Conservation (phyloP, 2,888 invertebrate genomes). For the Polietes domitor region DNA sequence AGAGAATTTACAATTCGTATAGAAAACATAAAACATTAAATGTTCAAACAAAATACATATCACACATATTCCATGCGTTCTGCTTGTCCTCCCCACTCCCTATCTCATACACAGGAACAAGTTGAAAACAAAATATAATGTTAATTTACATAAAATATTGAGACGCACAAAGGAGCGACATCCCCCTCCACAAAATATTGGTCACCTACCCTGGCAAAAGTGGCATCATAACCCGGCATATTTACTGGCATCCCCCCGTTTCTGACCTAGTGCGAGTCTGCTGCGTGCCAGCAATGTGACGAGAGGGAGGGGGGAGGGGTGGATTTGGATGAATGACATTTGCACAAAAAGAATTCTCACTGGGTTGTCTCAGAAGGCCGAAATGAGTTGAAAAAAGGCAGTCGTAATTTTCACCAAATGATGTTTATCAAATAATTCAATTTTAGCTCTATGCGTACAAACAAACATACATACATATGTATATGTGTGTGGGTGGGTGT, state of each 20-base stretch:
- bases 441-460: slow-evolving; percentile 72
- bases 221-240: neutral
- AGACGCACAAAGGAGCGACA: neutral
- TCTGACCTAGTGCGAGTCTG: too few species aligned
- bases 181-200: neutral
- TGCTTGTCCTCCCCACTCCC: slow-evolving; percentile 29
- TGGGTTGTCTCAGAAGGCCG: slow-evolving; percentile 34
- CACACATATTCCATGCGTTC: neutral
- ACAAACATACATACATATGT: too few species aligned
- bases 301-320: neutral
- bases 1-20: neutral
- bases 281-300: neutral
- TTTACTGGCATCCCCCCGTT: slow-evolving; percentile 61
- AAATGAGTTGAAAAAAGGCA: slow-evolving; percentile 49
- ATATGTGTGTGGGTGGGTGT: too few species aligned
- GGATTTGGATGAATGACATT: slow-evolving; percentile 45
- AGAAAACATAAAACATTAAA: slow-evolving; percentile 6
- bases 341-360: slow-evolving; percentile 18
- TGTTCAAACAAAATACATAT: neutral
- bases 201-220: neutral
- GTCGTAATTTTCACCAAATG: slow-evolving; percentile 76
- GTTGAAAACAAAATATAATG: slow-evolving; percentile 5
- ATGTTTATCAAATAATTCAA: slow-evolving; percentile 80
- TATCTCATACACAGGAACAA: slow-evolving; percentile 7
- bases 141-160: slow-evolving; percentile 28